These are phyloP conservation scores for Mesitornis unicolor DNA, from an alignment of 2,113 vertebrate genomes.

Conservation along the genomic window DNA sequence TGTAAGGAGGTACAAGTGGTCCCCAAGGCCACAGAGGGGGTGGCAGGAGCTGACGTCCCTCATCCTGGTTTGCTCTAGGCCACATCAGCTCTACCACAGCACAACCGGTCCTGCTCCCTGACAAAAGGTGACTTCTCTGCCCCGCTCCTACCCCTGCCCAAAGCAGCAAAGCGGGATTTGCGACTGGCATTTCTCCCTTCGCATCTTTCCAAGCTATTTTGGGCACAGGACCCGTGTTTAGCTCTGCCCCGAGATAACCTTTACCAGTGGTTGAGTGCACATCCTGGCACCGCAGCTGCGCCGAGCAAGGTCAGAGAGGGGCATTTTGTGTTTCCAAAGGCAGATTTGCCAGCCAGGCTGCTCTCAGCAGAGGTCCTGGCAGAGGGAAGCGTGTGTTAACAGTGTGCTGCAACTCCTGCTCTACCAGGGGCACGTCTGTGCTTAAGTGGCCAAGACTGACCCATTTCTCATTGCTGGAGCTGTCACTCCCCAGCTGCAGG, in stretches of 20 bases:
- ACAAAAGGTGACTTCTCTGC: neutral
- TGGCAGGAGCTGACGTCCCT: neutral
- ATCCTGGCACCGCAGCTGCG: neutral
- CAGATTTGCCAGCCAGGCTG: neutral
- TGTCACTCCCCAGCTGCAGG: neutral
- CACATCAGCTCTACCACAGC: neutral
- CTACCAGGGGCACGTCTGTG: neutral
- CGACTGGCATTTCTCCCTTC: neutral
- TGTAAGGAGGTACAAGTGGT: neutral
- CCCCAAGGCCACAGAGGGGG: neutral
- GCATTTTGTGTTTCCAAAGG: neutral
- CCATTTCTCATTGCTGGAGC: neutral
- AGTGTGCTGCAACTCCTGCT: neutral
- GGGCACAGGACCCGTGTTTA: neutral
- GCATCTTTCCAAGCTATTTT: conserved; percentile 14
- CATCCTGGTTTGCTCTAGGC: neutral
- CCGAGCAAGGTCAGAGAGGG: neutral
- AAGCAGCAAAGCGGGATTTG: neutral
- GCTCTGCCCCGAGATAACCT: conserved; percentile 41
- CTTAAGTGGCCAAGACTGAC: neutral
- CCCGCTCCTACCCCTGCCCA: neutral
- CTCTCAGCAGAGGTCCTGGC: neutral
- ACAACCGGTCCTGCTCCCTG: neutral
- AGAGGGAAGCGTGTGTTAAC: neutral
- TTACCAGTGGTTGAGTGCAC: neutral